These are phyloP conservation scores for Cerastis rubricosa DNA, from an alignment of 2,888 invertebrate species.

Conservation along the genomic window DNA sequence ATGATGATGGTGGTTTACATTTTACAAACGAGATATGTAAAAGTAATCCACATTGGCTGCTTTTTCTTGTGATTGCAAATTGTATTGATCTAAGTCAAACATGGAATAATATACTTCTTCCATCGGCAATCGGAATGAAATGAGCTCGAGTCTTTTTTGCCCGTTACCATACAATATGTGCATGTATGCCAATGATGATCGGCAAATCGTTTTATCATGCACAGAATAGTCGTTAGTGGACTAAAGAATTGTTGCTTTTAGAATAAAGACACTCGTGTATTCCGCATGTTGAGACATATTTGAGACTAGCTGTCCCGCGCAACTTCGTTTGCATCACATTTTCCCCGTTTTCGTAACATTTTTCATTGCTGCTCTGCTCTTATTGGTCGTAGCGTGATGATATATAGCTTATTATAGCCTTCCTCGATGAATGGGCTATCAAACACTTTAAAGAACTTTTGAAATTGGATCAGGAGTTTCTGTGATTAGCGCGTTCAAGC, in stretches of 20 bases:
- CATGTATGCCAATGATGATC: not conserved
- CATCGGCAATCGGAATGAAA: not conserved
- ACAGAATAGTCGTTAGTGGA: slow-evolving; percentile 9
- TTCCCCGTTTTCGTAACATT: too few relatives aligned
- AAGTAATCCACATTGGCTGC: not conserved
- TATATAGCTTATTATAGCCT: too few relatives aligned
- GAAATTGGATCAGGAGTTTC: too few relatives aligned
- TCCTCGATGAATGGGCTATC: too few relatives aligned
- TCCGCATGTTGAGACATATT: not conserved
- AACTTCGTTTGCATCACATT: too few relatives aligned
- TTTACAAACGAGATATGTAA: too few relatives aligned
- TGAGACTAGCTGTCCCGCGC: too few relatives aligned
- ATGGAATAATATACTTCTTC: not conserved
- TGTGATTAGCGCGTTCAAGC: too few relatives aligned
- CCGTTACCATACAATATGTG: not conserved
- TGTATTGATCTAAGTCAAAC: slow-evolving; percentile 6
- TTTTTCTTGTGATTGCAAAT: not conserved
- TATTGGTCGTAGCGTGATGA: too few relatives aligned
- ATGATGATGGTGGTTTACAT: not conserved
- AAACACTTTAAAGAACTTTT: too few relatives aligned
- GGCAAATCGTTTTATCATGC: slow-evolving; percentile 2
- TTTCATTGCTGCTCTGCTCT: too few relatives aligned
- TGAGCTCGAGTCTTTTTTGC: slow-evolving; percentile 12
- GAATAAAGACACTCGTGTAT: not conserved
- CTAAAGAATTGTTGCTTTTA: not conserved